Evolutionary conservation across 2,113 vertebrate species (phyloP).

Genomic region (cattle (Bos taurus)): DNA sequence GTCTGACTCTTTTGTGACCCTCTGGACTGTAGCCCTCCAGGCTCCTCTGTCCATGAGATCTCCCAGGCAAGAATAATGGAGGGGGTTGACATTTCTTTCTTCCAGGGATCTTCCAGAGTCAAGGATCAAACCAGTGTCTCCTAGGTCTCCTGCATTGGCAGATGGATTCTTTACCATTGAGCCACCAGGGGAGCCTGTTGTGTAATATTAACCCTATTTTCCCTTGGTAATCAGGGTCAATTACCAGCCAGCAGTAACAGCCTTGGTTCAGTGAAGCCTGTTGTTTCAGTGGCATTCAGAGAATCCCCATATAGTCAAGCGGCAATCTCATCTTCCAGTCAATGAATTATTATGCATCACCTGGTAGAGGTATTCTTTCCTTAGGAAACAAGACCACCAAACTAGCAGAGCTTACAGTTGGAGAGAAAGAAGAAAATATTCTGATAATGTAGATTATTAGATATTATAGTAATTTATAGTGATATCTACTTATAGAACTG

Average conservation of each 20-base stretch:
- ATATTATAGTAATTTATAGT: neutral
- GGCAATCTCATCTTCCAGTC: neutral
- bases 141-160: neutral
- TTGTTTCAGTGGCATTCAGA: neutral
- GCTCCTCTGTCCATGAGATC: neutral
- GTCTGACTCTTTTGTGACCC: neutral
- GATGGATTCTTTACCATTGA: neutral
- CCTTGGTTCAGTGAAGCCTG: neutral
- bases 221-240: neutral
- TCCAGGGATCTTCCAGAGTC: neutral
- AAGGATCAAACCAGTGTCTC: neutral
- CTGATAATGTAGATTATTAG: neutral
- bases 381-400: neutral
- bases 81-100: neutral
- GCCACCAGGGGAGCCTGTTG: neutral
- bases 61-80: neutral
- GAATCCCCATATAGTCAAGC: neutral
- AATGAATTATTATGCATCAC: neutral
- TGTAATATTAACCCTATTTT: neutral
- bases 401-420: neutral
- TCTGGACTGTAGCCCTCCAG: neutral
- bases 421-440: neutral
- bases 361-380: neutral
- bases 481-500: neutral
- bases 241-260: neutral